These are phyloP conservation scores for Gambusia holbrooki DNA, from an alignment of 2,113 vertebrate genomes.

Conservation along the genomic window DNA sequence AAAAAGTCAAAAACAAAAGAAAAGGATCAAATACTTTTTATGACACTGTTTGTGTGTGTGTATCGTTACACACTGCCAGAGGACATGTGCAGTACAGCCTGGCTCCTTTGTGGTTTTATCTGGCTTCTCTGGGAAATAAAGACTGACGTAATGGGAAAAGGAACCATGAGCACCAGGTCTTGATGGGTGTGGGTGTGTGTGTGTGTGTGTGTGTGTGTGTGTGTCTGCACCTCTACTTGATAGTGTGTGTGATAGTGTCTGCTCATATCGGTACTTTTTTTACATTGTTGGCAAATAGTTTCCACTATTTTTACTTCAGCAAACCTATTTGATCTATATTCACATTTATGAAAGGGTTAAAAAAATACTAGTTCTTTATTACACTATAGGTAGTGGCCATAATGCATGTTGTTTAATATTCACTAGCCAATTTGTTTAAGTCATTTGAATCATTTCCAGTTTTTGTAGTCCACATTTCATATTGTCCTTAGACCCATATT, in stretches of 20 bases:
- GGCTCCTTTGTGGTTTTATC: not conserved
- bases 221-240: not conserved
- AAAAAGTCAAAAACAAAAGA: not conserved
- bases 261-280: not conserved
- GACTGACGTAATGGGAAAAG: slow-evolving; percentile 60
- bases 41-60: not conserved
- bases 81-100: not conserved
- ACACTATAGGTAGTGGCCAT: not conserved
- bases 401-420: not conserved
- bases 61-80: not conserved
- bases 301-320: too few species aligned
- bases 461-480: not conserved
- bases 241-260: not conserved
- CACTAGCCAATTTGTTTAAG: not conserved
- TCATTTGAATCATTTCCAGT: not conserved
- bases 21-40: not conserved
- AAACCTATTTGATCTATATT: too few species aligned
- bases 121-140: slow-evolving; percentile 3
- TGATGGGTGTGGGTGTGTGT: slow-evolving; percentile 4
- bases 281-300: too few species aligned
- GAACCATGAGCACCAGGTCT: slow-evolving; percentile 51
- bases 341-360: too few species aligned
- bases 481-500: too few species aligned
- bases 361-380: not conserved
- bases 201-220: not conserved